phyloP scores from a whole-genome alignment of 2,113 vertebrate genomes.

The Neolamprologus longior region DNA sequence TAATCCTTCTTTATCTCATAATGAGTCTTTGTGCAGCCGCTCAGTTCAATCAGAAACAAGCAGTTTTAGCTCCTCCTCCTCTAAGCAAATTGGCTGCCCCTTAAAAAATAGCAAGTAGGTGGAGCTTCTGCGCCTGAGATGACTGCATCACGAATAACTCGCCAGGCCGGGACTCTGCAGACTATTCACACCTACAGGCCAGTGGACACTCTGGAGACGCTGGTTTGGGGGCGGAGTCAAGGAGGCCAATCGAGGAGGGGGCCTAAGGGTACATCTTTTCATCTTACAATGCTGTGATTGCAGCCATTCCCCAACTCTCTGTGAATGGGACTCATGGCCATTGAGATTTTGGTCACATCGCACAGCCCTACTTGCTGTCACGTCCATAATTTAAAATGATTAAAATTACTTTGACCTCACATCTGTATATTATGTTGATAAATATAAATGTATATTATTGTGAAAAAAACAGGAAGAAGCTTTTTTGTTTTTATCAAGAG shows the following conservation, averaged over 20 bases:
- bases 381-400: neutral
- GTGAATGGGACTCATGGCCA: fast-evolving
- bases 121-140: neutral
- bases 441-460: neutral
- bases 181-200: fast-evolving
- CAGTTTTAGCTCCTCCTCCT: neutral
- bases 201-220: neutral
- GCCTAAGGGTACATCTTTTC: fast-evolving
- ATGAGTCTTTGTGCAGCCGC: neutral
- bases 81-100: neutral
- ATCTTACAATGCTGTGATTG: neutral
- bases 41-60: neutral
- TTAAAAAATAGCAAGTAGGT: neutral
- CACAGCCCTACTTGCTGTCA: neutral
- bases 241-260: neutral
- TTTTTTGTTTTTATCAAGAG: neutral
- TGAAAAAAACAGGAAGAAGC: neutral
- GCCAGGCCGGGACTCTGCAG: fast-evolving
- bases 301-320: neutral
- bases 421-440: neutral
- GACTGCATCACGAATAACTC: neutral
- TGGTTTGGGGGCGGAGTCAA: neutral
- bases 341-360: fast-evolving
- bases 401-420: neutral
- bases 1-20: neutral